Evolutionary conservation across 2,113 vertebrate species (phyloP), one percentile per base, ranked within the genome.

Genomic region (Trichechus manatus): DNA sequence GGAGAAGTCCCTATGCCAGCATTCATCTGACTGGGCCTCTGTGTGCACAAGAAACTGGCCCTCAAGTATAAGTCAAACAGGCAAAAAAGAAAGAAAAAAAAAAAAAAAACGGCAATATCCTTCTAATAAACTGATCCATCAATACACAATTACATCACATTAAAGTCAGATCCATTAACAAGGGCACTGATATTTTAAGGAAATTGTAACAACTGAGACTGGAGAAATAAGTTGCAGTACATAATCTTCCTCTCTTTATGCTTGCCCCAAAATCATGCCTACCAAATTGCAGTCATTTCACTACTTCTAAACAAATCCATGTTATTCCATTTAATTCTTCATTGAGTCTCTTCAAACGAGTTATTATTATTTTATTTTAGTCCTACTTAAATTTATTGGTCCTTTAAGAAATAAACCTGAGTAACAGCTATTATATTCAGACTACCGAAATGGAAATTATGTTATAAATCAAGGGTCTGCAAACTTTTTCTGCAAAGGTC

Each of bases 331-430:
- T 86, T 78, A 82, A 92, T 82, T 77, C 66, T 94, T 44, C 33
- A 83, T 1, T 59, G 36, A n/a, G 72, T 90, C 19, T 88, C 82
- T 88, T 64, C 31, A 91, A 83, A 68, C 0, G 7, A 87, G n/a
- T 39, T 83, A 68, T 27, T 44, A 90, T 88, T 85, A 63, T 84
- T 77, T 86, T 92, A 88, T 56, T 72, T 93, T 59, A 78, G 68
- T 87, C 93, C 63, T 77, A 47, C 80, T 44, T 78, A 81, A 95
- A 13, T 81, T 64, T 11, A 68, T 10, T 25, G 9, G 20, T 84
- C 25, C 53, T 83, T 93, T 91, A 89, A 93, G 39, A 88, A 75
- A 82, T 72, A 92, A 85, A 50, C 83, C 9, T 78, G 31, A 72
- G 19, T 56, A 75, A 70, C 42, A 74, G 20, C 36, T 36, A 74